Conservation (phyloP, 2,888 invertebrate genomes). For the Aethes cnicana region DNA sequence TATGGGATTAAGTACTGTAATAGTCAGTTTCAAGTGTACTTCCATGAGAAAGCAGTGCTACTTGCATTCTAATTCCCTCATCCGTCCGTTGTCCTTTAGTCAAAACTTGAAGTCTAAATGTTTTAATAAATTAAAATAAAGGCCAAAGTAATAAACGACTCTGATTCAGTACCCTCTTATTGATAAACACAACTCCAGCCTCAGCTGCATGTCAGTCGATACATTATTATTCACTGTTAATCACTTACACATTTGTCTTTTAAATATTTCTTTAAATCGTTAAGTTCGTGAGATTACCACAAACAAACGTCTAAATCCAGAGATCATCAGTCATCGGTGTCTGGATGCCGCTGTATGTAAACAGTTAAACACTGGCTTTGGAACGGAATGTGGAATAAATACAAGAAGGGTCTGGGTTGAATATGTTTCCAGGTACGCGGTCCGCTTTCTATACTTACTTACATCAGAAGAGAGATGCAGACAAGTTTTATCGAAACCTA, state of each 20-base stretch:
- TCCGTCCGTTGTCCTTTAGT: too few species aligned
- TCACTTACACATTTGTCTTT: background rate
- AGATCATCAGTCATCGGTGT: slow-evolving; percentile 42
- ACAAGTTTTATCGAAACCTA: too few species aligned
- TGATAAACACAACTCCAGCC: too few species aligned
- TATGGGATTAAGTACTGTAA: background rate
- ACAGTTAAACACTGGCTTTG: slow-evolving; percentile 36
- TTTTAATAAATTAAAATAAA: too few species aligned
- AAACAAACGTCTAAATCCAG: slow-evolving; percentile 19
- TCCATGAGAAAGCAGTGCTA: too few species aligned
- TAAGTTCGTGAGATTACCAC: slow-evolving; percentile 6
- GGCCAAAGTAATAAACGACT: too few species aligned
- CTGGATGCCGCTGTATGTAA: slow-evolving; percentile 15
- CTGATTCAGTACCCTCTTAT: too few species aligned
- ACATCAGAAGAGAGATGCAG: too few species aligned
- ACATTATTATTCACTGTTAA: slow-evolving; percentile 3
- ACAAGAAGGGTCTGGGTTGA: slow-evolving; percentile 17
- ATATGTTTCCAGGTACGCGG: background rate
- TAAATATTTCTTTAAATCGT: slow-evolving; percentile 11
- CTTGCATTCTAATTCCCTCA: too few species aligned
- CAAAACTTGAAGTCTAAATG: too few species aligned
- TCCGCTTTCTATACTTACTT: too few species aligned
- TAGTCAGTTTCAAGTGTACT: too few species aligned
- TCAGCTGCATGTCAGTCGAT: background rate
- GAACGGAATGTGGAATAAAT: slow-evolving; percentile 40